These are phyloP conservation scores for Drymonia ruficornis DNA, from an alignment of 2,888 invertebrate species.

Conservation along the genomic window DNA sequence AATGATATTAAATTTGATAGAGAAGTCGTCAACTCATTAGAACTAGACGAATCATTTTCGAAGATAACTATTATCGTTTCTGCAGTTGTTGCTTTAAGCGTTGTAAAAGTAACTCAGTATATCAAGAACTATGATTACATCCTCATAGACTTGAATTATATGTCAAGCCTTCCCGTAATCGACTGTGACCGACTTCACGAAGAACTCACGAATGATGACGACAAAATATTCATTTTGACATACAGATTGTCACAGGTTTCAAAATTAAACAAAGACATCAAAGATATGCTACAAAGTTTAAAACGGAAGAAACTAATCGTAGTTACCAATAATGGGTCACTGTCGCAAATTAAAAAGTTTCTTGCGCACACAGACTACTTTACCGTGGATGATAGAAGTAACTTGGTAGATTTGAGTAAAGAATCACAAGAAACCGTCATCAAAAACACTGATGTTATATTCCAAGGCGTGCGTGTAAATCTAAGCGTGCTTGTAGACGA, in stretches of 20 bases:
- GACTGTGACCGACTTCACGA: neutral
- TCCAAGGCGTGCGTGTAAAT: constrained; percentile 10
- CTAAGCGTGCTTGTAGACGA: constrained; percentile 7
- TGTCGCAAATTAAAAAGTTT: neutral
- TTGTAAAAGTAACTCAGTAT: neutral
- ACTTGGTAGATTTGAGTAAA: constrained; percentile 7
- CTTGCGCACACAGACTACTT: neutral
- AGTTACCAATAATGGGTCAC: neutral
- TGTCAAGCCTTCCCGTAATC: neutral
- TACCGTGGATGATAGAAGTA: neutral
- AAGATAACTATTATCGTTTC: neutral
- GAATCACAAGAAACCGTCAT: constrained; percentile 8
- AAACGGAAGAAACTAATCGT: neutral
- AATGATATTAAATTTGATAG: neutral
- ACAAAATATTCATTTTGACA: neutral
- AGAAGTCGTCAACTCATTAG: neutral
- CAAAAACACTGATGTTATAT: constrained; percentile 4
- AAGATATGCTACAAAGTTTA: neutral
- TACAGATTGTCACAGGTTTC: neutral
- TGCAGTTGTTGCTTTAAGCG: neutral
- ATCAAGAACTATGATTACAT: neutral
- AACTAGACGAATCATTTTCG: neutral
- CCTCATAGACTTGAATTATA: neutral
- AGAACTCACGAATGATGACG: neutral
- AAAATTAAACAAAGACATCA: neutral